Percentiles rank a stretch among this genome's conserved stretches.
These are phyloP conservation scores for Erethizon dorsatum DNA, from an alignment of 2,797 vertebrate genomes.

Conservation along the genomic window DNA sequence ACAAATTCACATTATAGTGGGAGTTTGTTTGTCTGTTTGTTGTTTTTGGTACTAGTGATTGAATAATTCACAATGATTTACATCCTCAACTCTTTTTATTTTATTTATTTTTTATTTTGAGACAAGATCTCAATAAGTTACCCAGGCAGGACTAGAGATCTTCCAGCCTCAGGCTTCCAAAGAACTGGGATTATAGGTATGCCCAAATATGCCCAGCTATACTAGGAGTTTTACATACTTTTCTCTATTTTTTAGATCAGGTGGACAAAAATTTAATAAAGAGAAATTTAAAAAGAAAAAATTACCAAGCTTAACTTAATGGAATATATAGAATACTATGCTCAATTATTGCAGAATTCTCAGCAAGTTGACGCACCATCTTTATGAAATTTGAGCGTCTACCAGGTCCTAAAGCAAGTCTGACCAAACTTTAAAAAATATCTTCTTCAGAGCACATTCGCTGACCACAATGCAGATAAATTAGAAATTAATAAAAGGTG, in stretches of 20 bases:
- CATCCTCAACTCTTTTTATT: no score
- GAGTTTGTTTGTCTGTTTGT: neutral
- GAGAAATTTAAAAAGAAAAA: neutral
- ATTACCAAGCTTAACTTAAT: neutral
- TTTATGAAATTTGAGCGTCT: conserved; percentile 8
- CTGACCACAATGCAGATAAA: neutral
- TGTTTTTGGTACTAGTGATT: no score
- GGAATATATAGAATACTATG: neutral
- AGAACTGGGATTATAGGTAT: no score
- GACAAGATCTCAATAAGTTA: no score
- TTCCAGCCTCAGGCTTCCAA: no score
- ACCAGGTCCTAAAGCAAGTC: neutral
- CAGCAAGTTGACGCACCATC: neutral
- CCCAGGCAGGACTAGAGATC: no score
- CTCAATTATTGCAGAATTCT: neutral
- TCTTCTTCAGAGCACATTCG: neutral
- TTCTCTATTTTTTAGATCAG: neutral
- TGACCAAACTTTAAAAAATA: neutral
- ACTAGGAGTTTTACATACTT: no score
- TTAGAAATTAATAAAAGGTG: neutral
- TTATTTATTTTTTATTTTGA: no score
- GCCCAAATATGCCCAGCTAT: no score
- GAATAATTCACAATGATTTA: no score
- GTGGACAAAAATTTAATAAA: conserved; percentile 23
- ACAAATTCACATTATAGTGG: conserved; percentile 16